phyloP scores from a whole-genome alignment of 2,797 vertebrate genomes.

The Orestias chungarensis region DNA sequence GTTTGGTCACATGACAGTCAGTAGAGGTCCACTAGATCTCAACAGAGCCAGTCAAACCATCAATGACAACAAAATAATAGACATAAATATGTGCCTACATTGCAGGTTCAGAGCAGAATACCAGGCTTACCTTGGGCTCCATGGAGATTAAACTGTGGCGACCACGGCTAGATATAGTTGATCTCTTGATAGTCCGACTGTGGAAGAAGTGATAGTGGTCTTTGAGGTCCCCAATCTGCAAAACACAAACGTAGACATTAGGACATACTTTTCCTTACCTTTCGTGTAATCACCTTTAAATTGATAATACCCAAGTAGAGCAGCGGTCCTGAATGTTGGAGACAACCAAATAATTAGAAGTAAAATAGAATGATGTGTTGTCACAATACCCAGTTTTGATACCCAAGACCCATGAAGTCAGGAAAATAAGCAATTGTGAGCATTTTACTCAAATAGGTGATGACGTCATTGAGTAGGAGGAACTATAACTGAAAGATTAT shows the following conservation, averaged over 20 bases:
- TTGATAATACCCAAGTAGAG: background rate
- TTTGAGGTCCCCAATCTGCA: conserved; percentile 94
- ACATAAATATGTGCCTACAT: background rate
- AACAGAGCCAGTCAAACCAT: conserved; percentile 4
- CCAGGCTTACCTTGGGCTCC: conserved; percentile 95
- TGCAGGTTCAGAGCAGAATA: background rate
- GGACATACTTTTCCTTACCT: background rate
- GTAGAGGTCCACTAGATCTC: conserved; percentile 4
- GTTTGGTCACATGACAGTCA: background rate
- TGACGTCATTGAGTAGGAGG: background rate
- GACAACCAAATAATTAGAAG: background rate
- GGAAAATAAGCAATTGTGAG: background rate
- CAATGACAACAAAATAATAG: background rate
- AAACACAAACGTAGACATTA: conserved; percentile 45
- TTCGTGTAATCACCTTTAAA: background rate
- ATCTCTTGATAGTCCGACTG: conserved; percentile 98
- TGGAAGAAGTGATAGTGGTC: conserved; percentile 99
- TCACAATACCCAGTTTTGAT: background rate
- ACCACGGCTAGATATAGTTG: conserved; percentile 92
- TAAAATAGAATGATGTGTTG: background rate
- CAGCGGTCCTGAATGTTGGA: background rate
- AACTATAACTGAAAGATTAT: background rate
- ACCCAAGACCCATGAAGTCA: background rate
- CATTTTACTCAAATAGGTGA: too few relatives aligned
- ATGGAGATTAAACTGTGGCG: conserved; percentile 98